Evolutionary conservation across 1,140 invertebrate species (phyloP).

Genomic region (Idris sp.): DNA sequence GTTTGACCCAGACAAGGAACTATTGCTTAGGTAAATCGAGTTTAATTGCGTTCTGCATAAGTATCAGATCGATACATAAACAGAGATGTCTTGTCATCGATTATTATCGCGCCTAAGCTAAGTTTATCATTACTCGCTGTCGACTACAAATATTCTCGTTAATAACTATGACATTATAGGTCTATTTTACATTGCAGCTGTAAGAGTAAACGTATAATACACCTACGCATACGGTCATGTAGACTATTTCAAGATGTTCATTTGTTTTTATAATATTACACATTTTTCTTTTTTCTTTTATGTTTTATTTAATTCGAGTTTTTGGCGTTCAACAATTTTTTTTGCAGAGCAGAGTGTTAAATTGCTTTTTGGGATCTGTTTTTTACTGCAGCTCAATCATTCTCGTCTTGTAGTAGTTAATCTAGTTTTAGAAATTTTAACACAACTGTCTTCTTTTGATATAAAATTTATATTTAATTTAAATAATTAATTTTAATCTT

Average conservation of each 20-base stretch:
- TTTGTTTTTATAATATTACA: slow-evolving; percentile 17
- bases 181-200: slow-evolving; percentile 54
- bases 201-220: slow-evolving; percentile 39
- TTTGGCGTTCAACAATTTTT: slow-evolving; percentile 31
- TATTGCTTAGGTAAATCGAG: slow-evolving; percentile 54
- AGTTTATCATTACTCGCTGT: slow-evolving; percentile 45
- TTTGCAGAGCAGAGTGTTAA: slow-evolving; percentile 3
- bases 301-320: slow-evolving; percentile 44
- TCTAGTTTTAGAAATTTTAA: too few species aligned
- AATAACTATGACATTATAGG: slow-evolving; percentile 51
- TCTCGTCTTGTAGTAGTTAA: too few species aligned
- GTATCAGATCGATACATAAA: slow-evolving; percentile 47
- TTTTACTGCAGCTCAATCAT: slow-evolving; percentile 1
- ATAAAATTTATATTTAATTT: too few species aligned
- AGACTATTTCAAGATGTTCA: slow-evolving; percentile 41
- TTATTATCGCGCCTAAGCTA: slow-evolving; percentile 54
- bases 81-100: slow-evolving; percentile 43
- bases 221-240: slow-evolving; percentile 49
- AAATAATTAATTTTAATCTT: too few species aligned
- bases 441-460: too few species aligned
- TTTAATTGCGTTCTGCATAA: slow-evolving; percentile 47
- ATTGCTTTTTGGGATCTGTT: not conserved
- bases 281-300: slow-evolving; percentile 11
- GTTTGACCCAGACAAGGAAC: slow-evolving; percentile 52
- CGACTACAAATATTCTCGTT: slow-evolving; percentile 47